Evolutionary conservation across 1,140 invertebrate genomes (phyloP), one percentile per base, ranked within the genome.

Genomic region (Brachionus paranguensis): DNA sequence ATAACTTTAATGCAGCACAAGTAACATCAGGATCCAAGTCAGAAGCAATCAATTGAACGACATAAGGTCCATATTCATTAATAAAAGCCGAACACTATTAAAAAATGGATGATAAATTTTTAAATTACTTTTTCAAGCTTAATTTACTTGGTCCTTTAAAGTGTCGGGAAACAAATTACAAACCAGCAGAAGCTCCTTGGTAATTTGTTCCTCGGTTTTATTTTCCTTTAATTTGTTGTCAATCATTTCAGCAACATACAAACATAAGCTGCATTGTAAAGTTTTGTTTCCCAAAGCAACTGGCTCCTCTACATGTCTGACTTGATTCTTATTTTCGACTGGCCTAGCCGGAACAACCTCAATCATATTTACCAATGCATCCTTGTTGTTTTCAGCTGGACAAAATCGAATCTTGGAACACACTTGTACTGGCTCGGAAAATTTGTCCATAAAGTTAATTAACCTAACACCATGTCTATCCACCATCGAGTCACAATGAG

Each of bases 141-240:
- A 50, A 43, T 10, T 50, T 70, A 70, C 78, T 45, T 83, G 81
- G 17, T 83, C 60, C 50, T 72, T 33, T 17, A 83, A n/a, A 27
- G 6, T 45, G 17, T n/a, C 14, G 8, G 83, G 83, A 10, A 84
- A 74, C n/a, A 74, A n/a, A 76, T 84, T 76, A 64, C 83, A 84
- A 5, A 84, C 65, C 24, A 68, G 17, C n/a, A 37, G 11, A 7
- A 84, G 10, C n/a, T 53, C 68, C 53, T 74, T 29, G 3, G 33
- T 37, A 14, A 74, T 78, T 84, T 84, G 4, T 55, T 84, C 47
- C 45, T 84, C 83, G 0, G 83, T 84, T 84, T 72, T 70, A 6
- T 84, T 84, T 24, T 70, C n/a, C 17, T 50, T 74, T 70, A 84
- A 37, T 29, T 84, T 53, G 20, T 74, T 43, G 4, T 84, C 27